A percentile compares a stretch with the other conserved stretches of the same genome.
These are phyloP conservation scores for Aptenodytes patagonicus DNA, from an alignment of 2,113 vertebrate genomes.

Conservation along the genomic window DNA sequence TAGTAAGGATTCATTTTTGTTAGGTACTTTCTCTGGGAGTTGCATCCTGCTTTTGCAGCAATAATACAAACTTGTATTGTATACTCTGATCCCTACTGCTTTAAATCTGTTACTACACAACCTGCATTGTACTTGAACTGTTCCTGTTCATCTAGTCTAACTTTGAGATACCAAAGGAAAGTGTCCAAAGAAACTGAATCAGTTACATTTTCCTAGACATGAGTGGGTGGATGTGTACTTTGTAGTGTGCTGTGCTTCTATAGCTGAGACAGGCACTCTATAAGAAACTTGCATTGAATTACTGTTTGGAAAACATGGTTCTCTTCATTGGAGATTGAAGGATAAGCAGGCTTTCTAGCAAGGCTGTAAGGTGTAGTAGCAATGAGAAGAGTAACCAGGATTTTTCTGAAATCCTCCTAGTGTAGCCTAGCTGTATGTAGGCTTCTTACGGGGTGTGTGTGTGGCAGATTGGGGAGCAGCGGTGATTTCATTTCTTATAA, in stretches of 20 bases:
- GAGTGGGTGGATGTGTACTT: neutral
- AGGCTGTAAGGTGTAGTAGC: neutral
- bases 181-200: neutral
- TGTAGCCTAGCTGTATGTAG: neutral
- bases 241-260: neutral
- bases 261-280: neutral
- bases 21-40: neutral
- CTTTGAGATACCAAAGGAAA: neutral
- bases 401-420: neutral
- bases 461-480: no score
- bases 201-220: neutral
- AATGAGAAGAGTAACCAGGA: neutral
- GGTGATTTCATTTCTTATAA: neutral
- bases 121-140: neutral
- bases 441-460: neutral
- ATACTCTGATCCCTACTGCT: neutral
- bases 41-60: neutral
- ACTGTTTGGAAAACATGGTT: neutral
- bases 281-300: neutral
- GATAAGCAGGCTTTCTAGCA: neutral
- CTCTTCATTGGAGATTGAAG: fast-evolving
- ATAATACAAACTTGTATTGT: neutral
- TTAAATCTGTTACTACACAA: neutral
- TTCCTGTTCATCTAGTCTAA: neutral
- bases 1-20: neutral